Evolutionary conservation across 2,113 vertebrate genomes (phyloP).

Genomic region (Crotophaga sulcirostris): DNA sequence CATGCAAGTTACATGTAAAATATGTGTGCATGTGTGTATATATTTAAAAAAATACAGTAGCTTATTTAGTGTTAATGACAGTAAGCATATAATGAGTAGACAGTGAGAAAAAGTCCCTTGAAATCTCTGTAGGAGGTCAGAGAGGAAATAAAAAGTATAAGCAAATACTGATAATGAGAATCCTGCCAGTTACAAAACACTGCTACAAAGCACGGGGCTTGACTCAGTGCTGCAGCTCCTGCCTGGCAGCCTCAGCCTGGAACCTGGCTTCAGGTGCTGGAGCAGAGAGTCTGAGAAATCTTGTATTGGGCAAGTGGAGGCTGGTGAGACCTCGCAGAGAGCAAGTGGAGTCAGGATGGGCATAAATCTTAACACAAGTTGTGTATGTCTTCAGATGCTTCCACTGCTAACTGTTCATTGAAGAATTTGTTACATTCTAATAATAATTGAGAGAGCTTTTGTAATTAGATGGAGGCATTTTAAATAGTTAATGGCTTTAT

Average conservation of each 20-base stretch:
- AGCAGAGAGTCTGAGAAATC: not conserved
- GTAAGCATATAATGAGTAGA: not conserved
- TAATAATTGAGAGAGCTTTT: not conserved
- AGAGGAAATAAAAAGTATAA: not conserved
- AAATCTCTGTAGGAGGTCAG: not conserved
- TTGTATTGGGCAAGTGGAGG: rapidly evolving
- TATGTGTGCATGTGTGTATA: not conserved
- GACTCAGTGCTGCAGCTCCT: not conserved
- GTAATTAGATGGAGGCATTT: not conserved
- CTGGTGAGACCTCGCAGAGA: not conserved
- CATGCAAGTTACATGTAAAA: not conserved
- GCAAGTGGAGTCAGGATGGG: not conserved
- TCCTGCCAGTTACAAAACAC: not conserved
- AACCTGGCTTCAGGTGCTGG: not conserved
- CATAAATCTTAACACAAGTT: not conserved
- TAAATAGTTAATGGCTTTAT: not conserved
- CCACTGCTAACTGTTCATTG: not conserved
- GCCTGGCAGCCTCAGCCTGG: not conserved
- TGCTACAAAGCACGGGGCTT: not conserved
- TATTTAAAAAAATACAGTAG: not conserved
- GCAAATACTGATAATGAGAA: not conserved
- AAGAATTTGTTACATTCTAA: not conserved
- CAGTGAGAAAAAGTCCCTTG: not conserved
- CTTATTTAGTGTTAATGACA: not conserved
- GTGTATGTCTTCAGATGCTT: not conserved